Conservation (phyloP, 2,797 vertebrate species). For the Gallirallus australis region DNA sequence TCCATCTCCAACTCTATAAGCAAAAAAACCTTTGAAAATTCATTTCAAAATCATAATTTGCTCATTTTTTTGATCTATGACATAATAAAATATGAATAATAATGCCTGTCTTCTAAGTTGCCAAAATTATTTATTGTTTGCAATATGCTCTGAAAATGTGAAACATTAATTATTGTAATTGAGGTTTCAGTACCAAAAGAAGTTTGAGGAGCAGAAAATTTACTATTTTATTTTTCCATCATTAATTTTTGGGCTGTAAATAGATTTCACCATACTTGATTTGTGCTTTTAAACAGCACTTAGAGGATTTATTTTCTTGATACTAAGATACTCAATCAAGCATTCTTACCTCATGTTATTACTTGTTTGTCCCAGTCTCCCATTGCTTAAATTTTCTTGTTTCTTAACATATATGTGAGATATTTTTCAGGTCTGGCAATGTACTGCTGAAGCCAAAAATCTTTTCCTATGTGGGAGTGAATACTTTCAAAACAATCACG, state of each 20-base stretch:
- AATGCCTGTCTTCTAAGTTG: not conserved
- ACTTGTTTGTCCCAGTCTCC: not conserved
- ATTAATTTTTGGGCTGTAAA: not conserved
- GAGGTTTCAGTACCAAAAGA: not conserved
- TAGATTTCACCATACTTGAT: not conserved
- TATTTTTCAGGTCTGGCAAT: not conserved
- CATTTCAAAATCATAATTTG: not conserved
- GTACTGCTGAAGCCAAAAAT: not conserved
- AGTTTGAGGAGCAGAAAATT: not conserved
- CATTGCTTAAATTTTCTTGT: not conserved
- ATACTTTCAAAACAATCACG: not conserved
- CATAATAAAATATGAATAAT: not conserved
- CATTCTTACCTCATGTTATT: not conserved
- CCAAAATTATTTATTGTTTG: not conserved
- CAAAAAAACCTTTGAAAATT: not conserved
- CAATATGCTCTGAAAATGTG: not conserved
- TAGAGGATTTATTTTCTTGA: not conserved
- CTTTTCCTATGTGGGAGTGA: not conserved
- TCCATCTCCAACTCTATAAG: not conserved
- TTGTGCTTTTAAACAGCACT: not conserved
- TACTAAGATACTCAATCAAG: not conserved
- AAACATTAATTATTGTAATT: not conserved
- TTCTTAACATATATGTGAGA: not conserved
- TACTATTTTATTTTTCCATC: not conserved
- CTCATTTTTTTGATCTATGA: not conserved